Evolutionary conservation across 1,140 invertebrate species (phyloP).

Genomic region (Halotydeus destructor): DNA sequence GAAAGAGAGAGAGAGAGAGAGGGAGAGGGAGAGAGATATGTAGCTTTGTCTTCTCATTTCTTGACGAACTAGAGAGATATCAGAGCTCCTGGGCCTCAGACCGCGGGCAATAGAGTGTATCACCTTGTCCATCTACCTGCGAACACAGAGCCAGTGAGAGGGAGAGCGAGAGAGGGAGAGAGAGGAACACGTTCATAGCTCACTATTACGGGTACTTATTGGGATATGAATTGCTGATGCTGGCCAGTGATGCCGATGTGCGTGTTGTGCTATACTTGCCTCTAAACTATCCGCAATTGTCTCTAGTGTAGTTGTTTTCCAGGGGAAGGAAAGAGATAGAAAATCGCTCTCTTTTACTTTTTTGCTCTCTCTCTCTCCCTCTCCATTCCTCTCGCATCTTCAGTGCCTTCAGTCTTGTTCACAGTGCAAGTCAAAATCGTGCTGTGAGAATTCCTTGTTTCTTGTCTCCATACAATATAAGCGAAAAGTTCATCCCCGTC

Average conservation of each 20-base stretch:
- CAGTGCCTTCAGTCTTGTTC: neutral
- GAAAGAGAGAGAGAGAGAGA: too few relatives aligned
- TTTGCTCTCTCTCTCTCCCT: too few relatives aligned
- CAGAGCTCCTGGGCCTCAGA: too few relatives aligned
- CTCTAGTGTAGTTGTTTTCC: too few relatives aligned
- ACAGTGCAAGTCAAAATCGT: neutral
- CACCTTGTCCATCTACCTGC: neutral
- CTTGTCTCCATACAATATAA: neutral
- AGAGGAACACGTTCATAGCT: too few relatives aligned
- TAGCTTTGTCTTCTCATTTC: too few relatives aligned
- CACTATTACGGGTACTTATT: too few relatives aligned
- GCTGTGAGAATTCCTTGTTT: neutral
- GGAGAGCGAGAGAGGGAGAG: neutral
- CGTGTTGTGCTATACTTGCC: neutral
- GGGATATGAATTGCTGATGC: neutral
- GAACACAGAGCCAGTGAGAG: neutral
- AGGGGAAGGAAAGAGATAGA: neutral
- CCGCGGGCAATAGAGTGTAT: too few relatives aligned
- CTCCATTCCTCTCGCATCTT: neutral
- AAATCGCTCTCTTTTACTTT: neutral
- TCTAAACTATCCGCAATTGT: neutral
- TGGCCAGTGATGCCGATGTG: neutral
- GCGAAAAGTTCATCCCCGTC: too few relatives aligned
- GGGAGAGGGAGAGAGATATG: too few relatives aligned
- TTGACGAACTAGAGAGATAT: too few relatives aligned